Base-by-base conservation (phyloP, 2,888 invertebrate species). In the Diplolepis rosae region DNA sequence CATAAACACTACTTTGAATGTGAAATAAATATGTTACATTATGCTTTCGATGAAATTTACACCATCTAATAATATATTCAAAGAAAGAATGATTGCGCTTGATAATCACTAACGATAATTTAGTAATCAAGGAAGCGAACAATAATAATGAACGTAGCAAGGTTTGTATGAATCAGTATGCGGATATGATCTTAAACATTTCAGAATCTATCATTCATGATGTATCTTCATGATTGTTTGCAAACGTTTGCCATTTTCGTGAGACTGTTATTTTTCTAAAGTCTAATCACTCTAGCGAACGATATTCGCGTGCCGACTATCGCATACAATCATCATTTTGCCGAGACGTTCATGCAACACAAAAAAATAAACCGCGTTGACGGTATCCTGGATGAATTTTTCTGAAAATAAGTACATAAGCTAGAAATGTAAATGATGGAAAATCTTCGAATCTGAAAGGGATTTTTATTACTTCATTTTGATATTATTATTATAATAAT, bases 281-380 rank as follows among this genome's bases (percentile, higher is more conserved):
- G 45, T 45, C 15, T 18, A 22, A 22, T 45, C 18, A 45, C 3
- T 45, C 45, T 9, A 32, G 32, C 18, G 45, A 18, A 22, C 18
- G 45, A 45, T 45, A 45, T 72, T 67, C 66, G 72, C 72, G 70
- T 72, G 69, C 22, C 45, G 52, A 18, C 27, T 66, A 72, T 70
- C 70, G 18, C 30, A 9, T n/a, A 9, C 68, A 42, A 71, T 71
- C 71, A 65, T 39, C 13, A 45, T 45, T 45, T 18, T 7, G 30
- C 18, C 11, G 45, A 35, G 52, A 15, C 54, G 32, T 15, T 30
- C 30, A 18, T 30, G 22, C 15, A 11, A 1, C 32, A 1, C 32
- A 35, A 45, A 48, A 32, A 56, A 68, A 42, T 54, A 65, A 66
- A 32, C 11, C 28, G 22, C 18, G 70, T 67, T 45, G 28, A 22